Percentiles rank a stretch among this genome's conserved stretches.
These are phyloP conservation scores for Colossoma macropomum DNA, from an alignment of 2,113 vertebrate genomes.

Conservation along the genomic window DNA sequence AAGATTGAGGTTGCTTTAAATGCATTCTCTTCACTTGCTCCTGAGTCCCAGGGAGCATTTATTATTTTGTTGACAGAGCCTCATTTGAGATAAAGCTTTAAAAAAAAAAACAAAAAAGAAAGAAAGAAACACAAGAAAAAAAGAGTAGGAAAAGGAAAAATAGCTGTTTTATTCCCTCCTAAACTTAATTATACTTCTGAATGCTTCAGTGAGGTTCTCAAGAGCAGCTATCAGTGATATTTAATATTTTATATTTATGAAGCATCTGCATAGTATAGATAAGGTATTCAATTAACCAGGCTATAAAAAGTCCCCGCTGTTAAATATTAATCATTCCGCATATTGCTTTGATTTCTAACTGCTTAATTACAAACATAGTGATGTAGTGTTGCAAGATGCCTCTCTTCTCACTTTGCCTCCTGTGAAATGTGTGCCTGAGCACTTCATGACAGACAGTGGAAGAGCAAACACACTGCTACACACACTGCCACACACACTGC, in stretches of 20 bases:
- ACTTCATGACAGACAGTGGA: slow-evolving; percentile 53
- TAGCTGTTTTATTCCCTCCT: slow-evolving; percentile 65
- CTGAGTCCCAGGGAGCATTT: slow-evolving; percentile 57
- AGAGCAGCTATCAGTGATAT: slow-evolving; percentile 78
- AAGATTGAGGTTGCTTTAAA: slow-evolving; percentile 37
- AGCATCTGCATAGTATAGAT: slow-evolving; percentile 83
- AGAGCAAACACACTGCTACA: slow-evolving; percentile 22
- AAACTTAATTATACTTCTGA: slow-evolving; percentile 80
- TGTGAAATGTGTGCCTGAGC: slow-evolving; percentile 63
- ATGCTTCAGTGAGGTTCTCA: slow-evolving; percentile 76
- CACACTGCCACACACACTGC: slow-evolving; percentile 23
- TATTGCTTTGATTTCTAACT: slow-evolving; percentile 79
- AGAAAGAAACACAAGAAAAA: not conserved
- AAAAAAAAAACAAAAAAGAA: not conserved
- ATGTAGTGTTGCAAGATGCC: slow-evolving; percentile 53
- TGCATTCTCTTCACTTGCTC: slow-evolving; percentile 32
- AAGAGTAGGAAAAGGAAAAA: slow-evolving; percentile 55
- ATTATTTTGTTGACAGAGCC: slow-evolving; percentile 66
- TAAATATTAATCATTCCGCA: slow-evolving; percentile 79
- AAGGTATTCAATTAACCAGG: slow-evolving; percentile 81
- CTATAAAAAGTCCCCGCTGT: slow-evolving; percentile 71
- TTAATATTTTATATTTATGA: slow-evolving; percentile 83
- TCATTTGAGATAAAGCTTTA: slow-evolving; percentile 67
- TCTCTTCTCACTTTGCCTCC: slow-evolving; percentile 52
- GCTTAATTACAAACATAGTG: slow-evolving; percentile 75